phyloP scores from a whole-genome alignment of 2,113 vertebrate genomes.

The Chionomys nivalis region DNA sequence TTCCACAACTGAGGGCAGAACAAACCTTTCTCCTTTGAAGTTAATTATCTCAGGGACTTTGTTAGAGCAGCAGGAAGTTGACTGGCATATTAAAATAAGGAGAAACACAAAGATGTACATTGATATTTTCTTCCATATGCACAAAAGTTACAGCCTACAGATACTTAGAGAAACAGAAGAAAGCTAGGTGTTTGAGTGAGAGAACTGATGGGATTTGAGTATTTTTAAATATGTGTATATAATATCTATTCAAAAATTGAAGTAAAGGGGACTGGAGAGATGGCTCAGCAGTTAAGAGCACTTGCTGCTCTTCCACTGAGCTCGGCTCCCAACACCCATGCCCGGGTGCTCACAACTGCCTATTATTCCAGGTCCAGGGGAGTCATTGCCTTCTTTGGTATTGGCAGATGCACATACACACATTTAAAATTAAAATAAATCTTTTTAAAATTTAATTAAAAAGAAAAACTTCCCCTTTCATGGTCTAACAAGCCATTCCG shows the following conservation, averaged over 20 bases:
- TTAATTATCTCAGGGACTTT: background rate
- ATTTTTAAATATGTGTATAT: background rate
- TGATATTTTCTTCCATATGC: background rate
- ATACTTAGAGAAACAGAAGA: background rate
- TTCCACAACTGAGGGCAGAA: background rate
- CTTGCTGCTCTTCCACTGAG: too few species aligned
- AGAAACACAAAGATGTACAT: background rate
- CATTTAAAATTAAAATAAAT: background rate
- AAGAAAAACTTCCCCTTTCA: background rate
- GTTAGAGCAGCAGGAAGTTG: background rate
- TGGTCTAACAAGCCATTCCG: background rate
- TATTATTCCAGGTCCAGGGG: too few species aligned
- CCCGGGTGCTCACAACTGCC: too few species aligned
- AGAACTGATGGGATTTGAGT: background rate
- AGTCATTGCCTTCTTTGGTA: too few species aligned
- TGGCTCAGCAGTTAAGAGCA: too few species aligned
- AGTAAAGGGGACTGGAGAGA: background rate
- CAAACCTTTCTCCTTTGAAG: background rate
- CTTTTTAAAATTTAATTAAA: background rate
- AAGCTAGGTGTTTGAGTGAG: background rate
- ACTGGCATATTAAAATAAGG: background rate
- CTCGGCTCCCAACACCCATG: too few species aligned
- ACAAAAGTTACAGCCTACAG: background rate
- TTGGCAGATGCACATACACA: too few species aligned
- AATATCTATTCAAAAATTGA: slow-evolving; percentile 31